phyloP scores from a whole-genome alignment of 2,113 vertebrate species.

The Amphiprion ocellaris region DNA sequence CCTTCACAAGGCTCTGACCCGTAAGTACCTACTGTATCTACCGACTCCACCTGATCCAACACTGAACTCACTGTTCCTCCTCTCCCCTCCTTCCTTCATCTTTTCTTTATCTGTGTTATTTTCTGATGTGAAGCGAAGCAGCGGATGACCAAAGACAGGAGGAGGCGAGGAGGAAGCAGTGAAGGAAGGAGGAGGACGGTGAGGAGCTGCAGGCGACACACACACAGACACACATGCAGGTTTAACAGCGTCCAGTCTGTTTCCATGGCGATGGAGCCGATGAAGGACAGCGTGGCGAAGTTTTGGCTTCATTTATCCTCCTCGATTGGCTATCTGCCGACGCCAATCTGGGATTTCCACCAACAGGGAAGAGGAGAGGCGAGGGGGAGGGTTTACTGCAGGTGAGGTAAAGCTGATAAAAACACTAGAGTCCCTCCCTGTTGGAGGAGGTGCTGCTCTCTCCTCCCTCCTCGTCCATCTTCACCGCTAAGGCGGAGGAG shows the following conservation, averaged over 20 bases:
- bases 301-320: constrained; percentile 74
- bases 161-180: background rate
- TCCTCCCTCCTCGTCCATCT: background rate
- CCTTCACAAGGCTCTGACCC: constrained; percentile 65
- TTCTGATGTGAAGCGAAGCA: constrained; percentile 13
- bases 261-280: background rate
- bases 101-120: background rate
- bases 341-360: constrained; percentile 72
- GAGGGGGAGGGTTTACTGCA: constrained; percentile 24
- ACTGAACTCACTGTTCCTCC: background rate
- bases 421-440: constrained; percentile 39
- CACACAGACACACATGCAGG: constrained; percentile 45
- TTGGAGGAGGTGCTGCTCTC: constrained; percentile 27
- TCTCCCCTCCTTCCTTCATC: background rate
- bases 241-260: constrained; percentile 1
- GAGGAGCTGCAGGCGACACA: no score
- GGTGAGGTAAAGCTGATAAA: constrained; percentile 53
- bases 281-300: constrained; percentile 12
- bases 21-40: constrained; percentile 46
- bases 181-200: no score
- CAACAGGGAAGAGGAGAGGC: constrained; percentile 35
- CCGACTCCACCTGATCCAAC: background rate
- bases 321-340: constrained; percentile 42
- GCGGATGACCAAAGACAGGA: constrained; percentile 7
- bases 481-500: background rate